Percentiles rank a stretch among this genome's conserved stretches.
phyloP scores from a whole-genome alignment of 2,888 invertebrate species.

The Octodonta nipae region DNA sequence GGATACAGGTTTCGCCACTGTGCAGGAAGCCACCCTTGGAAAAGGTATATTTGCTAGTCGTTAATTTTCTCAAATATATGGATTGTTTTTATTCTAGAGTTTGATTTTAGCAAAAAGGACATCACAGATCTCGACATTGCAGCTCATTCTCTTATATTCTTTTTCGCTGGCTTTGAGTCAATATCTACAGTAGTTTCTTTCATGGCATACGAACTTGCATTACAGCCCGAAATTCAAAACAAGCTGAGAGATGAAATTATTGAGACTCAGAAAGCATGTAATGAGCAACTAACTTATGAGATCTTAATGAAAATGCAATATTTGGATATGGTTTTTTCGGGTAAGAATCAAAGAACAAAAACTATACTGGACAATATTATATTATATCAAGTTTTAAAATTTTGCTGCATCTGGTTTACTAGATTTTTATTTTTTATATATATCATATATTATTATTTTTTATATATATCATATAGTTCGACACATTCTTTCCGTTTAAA shows the following conservation, averaged over 20 bases:
- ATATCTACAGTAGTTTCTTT: not conserved
- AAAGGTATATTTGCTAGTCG: no score
- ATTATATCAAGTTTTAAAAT: no score
- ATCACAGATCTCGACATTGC: not conserved
- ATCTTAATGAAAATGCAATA: not conserved
- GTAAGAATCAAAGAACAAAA: no score
- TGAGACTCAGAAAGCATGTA: not conserved
- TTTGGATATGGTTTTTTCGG: not conserved
- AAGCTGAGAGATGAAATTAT: not conserved
- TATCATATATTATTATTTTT: no score
- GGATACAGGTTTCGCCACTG: constrained; percentile 20
- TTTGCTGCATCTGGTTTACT: no score
- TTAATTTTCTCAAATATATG: no score
- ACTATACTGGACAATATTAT: no score
- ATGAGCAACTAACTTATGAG: not conserved
- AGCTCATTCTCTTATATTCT: not conserved
- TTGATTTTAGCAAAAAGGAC: not conserved
- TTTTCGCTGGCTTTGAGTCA: not conserved
- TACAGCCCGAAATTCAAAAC: constrained; percentile 1
- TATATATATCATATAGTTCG: no score
- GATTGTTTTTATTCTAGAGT: no score
- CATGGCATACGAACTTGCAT: not conserved
- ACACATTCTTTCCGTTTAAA: no score
- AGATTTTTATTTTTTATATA: no score
- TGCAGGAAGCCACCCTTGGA: constrained; percentile 17